Percentiles rank a stretch among this genome's conserved stretches.
These are phyloP conservation scores for Pseudomugil gertrudae DNA, from an alignment of 2,797 vertebrate species.

Conservation along the genomic window DNA sequence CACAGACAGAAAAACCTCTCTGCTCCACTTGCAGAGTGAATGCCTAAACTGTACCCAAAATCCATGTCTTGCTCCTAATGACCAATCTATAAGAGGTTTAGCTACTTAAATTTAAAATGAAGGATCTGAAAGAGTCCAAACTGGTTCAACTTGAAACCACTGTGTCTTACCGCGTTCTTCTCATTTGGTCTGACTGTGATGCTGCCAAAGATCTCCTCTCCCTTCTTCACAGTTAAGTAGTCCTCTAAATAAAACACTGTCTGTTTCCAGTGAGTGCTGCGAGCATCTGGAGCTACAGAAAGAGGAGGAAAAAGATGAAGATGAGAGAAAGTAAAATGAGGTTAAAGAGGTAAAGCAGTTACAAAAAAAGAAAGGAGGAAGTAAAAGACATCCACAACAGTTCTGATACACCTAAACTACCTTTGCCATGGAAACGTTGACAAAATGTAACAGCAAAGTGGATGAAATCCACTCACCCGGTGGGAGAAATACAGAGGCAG, in stretches of 20 bases:
- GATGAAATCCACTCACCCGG: conserved; percentile 30
- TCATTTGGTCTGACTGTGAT: conserved; percentile 94
- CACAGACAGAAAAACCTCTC: no score
- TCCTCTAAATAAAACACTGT: conserved; percentile 98
- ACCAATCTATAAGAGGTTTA: no score
- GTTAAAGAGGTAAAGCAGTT: conserved; percentile 1
- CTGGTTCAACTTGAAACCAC: background rate
- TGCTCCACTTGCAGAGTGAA: no score
- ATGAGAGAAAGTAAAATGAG: background rate
- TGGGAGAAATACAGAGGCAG: conserved; percentile 48
- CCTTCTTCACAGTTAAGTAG: conserved; percentile 94
- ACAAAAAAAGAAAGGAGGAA: background rate
- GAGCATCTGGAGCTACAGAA: conserved; percentile 90
- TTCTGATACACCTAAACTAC: conserved; percentile 7
- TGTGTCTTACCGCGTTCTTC: conserved; percentile 92
- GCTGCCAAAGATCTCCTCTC: conserved; percentile 95
- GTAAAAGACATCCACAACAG: conserved; percentile 8
- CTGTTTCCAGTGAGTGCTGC: conserved; percentile 98
- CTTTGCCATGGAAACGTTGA: background rate
- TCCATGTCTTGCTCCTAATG: no score
- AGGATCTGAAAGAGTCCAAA: background rate
- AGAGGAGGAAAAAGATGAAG: background rate
- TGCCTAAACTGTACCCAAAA: no score
- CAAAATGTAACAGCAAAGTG: conserved; percentile 5
- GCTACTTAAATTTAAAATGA: background rate